Percentiles rank a stretch among this genome's conserved stretches.
These are phyloP conservation scores for Periphyllus acericola DNA, from an alignment of 2,888 invertebrate species.

Conservation along the genomic window DNA sequence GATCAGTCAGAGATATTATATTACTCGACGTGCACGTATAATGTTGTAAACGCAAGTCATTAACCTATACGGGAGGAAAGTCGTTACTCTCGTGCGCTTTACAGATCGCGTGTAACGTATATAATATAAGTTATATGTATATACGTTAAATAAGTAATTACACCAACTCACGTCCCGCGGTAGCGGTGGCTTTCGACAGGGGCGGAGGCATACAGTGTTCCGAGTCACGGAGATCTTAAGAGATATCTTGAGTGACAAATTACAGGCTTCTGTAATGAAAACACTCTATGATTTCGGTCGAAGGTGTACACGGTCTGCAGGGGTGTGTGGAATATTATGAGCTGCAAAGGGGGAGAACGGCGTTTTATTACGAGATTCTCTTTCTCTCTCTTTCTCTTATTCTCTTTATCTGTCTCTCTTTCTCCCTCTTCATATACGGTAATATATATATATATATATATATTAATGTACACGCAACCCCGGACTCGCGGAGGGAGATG, in stretches of 20 bases:
- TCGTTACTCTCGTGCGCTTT: too few species aligned
- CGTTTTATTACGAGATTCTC: constrained; percentile 25
- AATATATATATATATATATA: too few species aligned
- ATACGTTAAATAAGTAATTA: constrained; percentile 17
- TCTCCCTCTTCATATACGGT: too few species aligned
- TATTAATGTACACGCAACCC: not conserved
- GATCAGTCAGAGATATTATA: too few species aligned
- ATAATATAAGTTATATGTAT: not conserved
- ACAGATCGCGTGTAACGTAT: too few species aligned
- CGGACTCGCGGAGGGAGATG: constrained; percentile 18
- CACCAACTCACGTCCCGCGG: not conserved
- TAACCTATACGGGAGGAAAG: too few species aligned
- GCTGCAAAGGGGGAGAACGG: not conserved
- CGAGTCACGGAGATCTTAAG: constrained; percentile 15
- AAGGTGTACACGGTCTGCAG: not conserved
- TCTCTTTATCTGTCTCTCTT: not conserved
- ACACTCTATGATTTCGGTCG: constrained; percentile 48
- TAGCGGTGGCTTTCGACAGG: not conserved
- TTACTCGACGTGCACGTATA: too few species aligned
- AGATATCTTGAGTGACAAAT: constrained; percentile 44
- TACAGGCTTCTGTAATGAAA: constrained; percentile 40
- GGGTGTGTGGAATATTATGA: not conserved
- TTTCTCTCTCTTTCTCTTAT: too few species aligned
- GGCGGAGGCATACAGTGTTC: not conserved
- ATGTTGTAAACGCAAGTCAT: too few species aligned